These are phyloP conservation scores for Erpobdella octoculata DNA, from an alignment of 2,888 invertebrate genomes.

Conservation along the genomic window DNA sequence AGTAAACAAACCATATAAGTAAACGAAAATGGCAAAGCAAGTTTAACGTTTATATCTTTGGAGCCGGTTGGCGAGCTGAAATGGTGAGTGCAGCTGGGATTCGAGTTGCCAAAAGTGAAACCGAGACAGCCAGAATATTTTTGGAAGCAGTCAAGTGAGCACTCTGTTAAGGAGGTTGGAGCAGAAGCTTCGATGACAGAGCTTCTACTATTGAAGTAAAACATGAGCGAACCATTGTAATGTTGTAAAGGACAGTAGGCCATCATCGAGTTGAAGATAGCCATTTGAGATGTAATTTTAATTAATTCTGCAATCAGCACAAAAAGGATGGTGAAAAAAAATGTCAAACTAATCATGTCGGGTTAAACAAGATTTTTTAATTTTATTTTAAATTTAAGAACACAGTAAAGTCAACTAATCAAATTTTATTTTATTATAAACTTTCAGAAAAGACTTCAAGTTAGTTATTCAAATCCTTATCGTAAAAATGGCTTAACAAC, in stretches of 20 bases:
- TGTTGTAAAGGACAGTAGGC: not conserved
- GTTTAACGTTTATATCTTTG: not conserved
- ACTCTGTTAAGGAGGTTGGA: not conserved
- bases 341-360: too few species aligned
- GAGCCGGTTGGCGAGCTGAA: not conserved
- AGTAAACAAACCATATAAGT: not conserved
- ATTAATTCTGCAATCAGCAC: too few species aligned
- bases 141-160: not conserved
- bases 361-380: too few species aligned
- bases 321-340: too few species aligned
- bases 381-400: too few species aligned
- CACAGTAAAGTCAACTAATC: too few species aligned
- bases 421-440: too few species aligned
- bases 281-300: not conserved
- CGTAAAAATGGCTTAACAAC: too few species aligned
- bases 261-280: not conserved
- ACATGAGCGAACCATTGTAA: not conserved
- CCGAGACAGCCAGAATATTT: not conserved
- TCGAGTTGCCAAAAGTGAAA: not conserved
- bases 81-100: not conserved
- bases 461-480: too few species aligned
- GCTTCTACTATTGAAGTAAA: not conserved
- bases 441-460: too few species aligned
- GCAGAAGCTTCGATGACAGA: not conserved
- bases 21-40: not conserved